These are phyloP conservation scores for Quiscalus mexicanus DNA, from an alignment of 2,113 vertebrate species.

Conservation along the genomic window DNA sequence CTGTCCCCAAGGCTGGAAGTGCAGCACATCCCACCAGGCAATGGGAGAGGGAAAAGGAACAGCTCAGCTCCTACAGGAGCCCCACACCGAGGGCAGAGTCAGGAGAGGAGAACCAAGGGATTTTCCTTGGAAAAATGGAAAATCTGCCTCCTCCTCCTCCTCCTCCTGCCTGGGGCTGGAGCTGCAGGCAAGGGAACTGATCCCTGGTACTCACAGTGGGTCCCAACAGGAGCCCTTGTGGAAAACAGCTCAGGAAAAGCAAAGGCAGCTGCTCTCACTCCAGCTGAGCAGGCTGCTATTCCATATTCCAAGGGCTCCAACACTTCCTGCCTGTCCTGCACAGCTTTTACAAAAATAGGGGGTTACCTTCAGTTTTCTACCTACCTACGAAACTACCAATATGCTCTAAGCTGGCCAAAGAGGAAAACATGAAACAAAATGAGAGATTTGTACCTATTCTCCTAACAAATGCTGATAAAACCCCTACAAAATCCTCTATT, in stretches of 20 bases:
- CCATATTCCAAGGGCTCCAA: neutral
- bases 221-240: neutral
- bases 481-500: neutral
- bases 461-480: constrained; percentile 59
- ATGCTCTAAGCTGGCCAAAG: constrained; percentile 23
- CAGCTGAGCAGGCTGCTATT: neutral
- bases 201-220: neutral
- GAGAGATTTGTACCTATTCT: constrained; percentile 44
- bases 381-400: constrained; percentile 61
- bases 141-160: neutral
- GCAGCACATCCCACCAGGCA: neutral
- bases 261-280: neutral
- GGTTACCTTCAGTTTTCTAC: constrained; percentile 32
- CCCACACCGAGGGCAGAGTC: neutral
- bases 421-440: constrained; percentile 50
- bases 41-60: neutral
- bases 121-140: neutral
- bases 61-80: neutral
- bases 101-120: neutral
- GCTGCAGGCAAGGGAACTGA: neutral
- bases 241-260: constrained; percentile 19
- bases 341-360: constrained; percentile 68
- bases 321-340: constrained; percentile 47
- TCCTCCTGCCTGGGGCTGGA: neutral
- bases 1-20: neutral